phyloP scores from a whole-genome alignment of 2,113 vertebrate species.

The Cyanistes caeruleus region DNA sequence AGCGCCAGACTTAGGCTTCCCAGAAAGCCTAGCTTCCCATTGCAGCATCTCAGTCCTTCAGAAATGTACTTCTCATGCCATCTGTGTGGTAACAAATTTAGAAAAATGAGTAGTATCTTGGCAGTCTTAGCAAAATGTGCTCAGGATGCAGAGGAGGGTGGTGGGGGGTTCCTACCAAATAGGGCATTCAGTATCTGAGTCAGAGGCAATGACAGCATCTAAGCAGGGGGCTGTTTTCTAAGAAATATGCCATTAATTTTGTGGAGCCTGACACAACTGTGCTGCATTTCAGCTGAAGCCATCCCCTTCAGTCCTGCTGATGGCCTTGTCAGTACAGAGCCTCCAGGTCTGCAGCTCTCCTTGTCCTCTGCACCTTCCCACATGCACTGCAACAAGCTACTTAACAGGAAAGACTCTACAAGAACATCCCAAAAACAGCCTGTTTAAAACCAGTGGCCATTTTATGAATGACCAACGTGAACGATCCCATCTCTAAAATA shows the following conservation, averaged over 20 bases:
- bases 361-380: neutral
- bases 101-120: constrained; percentile 42
- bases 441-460: neutral
- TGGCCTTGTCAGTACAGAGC: neutral
- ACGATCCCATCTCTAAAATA: neutral
- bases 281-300: neutral
- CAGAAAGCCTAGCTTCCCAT: neutral
- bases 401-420: neutral
- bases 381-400: neutral
- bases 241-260: neutral
- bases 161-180: neutral
- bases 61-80: constrained; percentile 28
- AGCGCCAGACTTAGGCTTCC: neutral
- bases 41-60: constrained; percentile 6
- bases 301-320: neutral
- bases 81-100: constrained; percentile 38
- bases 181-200: constrained; percentile 1
- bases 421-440: neutral
- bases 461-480: neutral
- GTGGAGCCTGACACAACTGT: neutral
- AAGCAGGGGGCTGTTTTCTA: constrained; percentile 13
- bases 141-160: neutral
- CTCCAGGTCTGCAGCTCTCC: neutral
- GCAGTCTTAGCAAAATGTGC: neutral
- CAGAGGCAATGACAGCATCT: neutral